Evolutionary conservation across 2,888 invertebrate genomes (phyloP).

Genomic region (Dromius quadrimaculatus): DNA sequence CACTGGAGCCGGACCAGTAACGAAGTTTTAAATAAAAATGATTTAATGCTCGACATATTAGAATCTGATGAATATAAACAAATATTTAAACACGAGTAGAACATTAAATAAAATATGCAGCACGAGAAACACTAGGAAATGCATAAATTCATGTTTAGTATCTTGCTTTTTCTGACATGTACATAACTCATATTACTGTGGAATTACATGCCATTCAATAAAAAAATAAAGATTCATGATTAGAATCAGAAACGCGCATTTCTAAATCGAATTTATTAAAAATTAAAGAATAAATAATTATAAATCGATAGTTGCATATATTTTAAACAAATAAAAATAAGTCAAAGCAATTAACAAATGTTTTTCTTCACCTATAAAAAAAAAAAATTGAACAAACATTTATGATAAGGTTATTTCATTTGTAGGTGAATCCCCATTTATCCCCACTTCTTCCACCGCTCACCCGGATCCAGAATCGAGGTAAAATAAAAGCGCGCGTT

Average conservation of each 20-base stretch:
- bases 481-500: conserved; percentile 44
- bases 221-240: neutral
- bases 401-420: conserved; percentile 26
- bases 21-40: too few species aligned
- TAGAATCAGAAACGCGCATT: neutral
- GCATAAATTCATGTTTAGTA: neutral
- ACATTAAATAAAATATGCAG: neutral
- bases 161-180: neutral
- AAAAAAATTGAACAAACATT: too few species aligned
- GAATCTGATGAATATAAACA: neutral
- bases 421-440: conserved; percentile 45
- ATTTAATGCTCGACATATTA: too few species aligned
- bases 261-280: neutral
- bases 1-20: too few species aligned
- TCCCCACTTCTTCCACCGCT: conserved; percentile 23
- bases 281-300: too few species aligned
- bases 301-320: too few species aligned
- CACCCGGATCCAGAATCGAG: conserved; percentile 36
- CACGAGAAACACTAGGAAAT: neutral
- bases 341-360: too few species aligned
- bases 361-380: too few species aligned
- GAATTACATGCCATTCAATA: neutral
- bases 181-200: neutral
- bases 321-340: too few species aligned
- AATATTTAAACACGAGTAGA: neutral